Conservation (phyloP, 2,797 vertebrate species). For the Spatula versicolor region DNA sequence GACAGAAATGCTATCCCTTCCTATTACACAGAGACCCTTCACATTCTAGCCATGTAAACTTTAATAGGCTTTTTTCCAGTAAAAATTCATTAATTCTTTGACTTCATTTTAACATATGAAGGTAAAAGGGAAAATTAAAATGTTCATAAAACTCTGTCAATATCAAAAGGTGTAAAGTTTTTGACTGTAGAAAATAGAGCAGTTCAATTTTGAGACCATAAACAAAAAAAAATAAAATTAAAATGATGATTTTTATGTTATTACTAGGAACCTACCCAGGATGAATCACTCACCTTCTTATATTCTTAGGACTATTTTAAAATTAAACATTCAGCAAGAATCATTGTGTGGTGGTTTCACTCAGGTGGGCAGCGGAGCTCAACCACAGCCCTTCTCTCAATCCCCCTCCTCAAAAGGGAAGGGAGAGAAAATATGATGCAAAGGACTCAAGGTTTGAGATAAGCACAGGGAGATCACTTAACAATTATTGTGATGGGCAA, state of each 20-base stretch:
- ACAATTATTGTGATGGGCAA: too few species aligned
- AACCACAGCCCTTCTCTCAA: too few species aligned
- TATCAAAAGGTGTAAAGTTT: neutral
- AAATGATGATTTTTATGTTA: neutral
- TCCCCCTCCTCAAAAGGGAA: too few species aligned
- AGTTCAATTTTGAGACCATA: neutral
- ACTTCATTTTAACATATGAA: neutral
- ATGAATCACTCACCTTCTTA: neutral
- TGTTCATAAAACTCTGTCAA: neutral
- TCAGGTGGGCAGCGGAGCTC: too few species aligned
- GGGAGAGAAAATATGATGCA: too few species aligned
- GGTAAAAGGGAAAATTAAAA: neutral
- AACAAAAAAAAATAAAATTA: neutral
- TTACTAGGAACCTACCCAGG: neutral
- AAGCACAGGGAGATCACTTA: too few species aligned
- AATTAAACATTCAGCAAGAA: neutral
- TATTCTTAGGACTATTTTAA: neutral
- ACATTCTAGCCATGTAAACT: conserved; percentile 58
- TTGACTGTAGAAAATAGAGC: neutral
- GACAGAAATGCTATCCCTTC: conserved; percentile 67
- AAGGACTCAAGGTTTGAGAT: too few species aligned
- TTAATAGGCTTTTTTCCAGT: conserved; percentile 38
- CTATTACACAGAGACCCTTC: conserved; percentile 41
- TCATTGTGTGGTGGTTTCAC: neutral
- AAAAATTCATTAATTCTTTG: neutral